Evolutionary conservation across 23 tunicate genomes (phyloP), one percentile per base, ranked within the genome.

Genomic region (Halocynthia roretzi): DNA sequence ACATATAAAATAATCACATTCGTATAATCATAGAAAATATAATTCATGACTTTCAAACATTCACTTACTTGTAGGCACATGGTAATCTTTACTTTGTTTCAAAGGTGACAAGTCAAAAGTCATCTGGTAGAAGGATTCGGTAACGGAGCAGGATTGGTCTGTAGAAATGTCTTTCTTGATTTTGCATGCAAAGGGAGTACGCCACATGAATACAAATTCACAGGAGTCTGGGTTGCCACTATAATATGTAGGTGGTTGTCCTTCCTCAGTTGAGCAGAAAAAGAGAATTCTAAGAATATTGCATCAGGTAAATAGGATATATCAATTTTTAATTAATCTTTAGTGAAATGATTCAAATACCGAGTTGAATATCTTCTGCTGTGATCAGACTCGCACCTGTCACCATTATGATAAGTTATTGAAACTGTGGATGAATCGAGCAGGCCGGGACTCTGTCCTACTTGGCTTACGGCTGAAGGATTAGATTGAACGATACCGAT

Each of bases 41-140:
- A 31, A 31, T 31, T 0, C 44, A 31, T 31, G 44, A 31, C 4
- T 31, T 31, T 31, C 44, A 15, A 71, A 21, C 17, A 23, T 12
- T 10, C 19, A 8, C 84, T 52, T 61, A 85, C 90, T 80, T 23
- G 83, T 66, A 0, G 18, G 21, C 8, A 85, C 70, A 11, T 19
- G 54, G 55, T 85, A 85, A 55, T 85, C 90, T 22, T 69, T 65
- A 7, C 40, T 49, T 61, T 71, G 71, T 11, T 50, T 75, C 66
- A 86, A 51, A 7, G 82, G 8, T 9, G 94, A 82, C 12, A 87
- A 83, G 94, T 87, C 86, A 78, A 71, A 87, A 70, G 94, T 87
- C 83, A 87, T 72, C 6, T 82, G 84, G 66, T 87, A 87, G 23
- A 82, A 83, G 12, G 86, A 83, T 21, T 87, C 94, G 22, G 75